Evolutionary conservation across 2,888 invertebrate species (phyloP).

Genomic region (Clitarchus hookeri): DNA sequence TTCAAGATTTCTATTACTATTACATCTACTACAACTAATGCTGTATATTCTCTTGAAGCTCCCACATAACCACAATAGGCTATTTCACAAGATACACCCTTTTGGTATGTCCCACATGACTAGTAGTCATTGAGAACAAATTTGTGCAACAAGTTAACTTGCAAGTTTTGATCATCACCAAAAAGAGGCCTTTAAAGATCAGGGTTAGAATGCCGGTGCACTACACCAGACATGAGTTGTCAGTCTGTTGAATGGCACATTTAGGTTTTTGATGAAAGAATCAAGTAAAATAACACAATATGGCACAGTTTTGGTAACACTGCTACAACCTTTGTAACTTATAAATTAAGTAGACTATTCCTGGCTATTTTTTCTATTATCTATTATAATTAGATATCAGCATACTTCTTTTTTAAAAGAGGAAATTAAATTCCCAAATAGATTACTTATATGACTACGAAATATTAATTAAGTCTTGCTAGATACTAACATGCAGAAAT

Average conservation of each 20-base stretch:
- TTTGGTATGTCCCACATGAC: not conserved
- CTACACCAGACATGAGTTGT: too few relatives aligned
- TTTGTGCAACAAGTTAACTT: not conserved
- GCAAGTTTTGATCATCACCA: too few relatives aligned
- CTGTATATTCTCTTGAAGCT: not conserved
- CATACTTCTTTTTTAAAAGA: too few relatives aligned
- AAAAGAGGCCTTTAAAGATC: too few relatives aligned
- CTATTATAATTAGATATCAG: too few relatives aligned
- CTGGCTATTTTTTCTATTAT: too few relatives aligned
- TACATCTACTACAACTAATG: not conserved
- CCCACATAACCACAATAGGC: not conserved
- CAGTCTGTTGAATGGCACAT: not conserved
- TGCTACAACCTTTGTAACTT: not conserved
- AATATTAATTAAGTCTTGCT: too few relatives aligned
- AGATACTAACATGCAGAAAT: too few relatives aligned
- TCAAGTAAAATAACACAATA: not conserved
- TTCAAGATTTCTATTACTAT: not conserved
- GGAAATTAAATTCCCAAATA: too few relatives aligned
- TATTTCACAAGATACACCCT: not conserved
- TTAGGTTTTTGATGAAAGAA: not conserved
- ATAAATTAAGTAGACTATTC: not conserved
- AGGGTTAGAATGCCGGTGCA: too few relatives aligned
- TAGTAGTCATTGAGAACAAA: not conserved
- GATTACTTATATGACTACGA: too few relatives aligned
- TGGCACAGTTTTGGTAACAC: not conserved